phyloP scores from a whole-genome alignment of 2,888 invertebrate genomes.

The Hecatera dysodea region DNA sequence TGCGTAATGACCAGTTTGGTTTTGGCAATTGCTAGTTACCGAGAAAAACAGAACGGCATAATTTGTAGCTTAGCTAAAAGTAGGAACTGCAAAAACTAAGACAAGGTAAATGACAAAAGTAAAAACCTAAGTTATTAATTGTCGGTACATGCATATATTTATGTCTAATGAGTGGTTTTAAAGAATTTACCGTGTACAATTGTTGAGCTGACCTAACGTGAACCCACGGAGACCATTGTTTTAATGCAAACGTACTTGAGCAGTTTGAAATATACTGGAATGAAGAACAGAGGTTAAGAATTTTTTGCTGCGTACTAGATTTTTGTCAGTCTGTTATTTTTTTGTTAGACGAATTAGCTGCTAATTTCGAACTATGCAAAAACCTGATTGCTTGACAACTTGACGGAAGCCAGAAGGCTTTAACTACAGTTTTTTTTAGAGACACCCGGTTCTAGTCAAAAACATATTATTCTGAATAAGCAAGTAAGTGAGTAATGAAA shows the following conservation, averaged over 20 bases:
- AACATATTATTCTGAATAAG: background rate
- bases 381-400: background rate
- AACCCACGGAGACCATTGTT: slow-evolving; percentile 47
- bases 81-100: background rate
- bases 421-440: background rate
- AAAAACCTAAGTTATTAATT: background rate
- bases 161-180: slow-evolving; percentile 16
- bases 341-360: background rate
- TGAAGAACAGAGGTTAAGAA: background rate
- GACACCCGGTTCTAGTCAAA: background rate
- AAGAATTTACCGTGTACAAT: slow-evolving; percentile 10
- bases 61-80: background rate
- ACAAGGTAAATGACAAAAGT: background rate
- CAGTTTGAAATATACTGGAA: slow-evolving; percentile 6
- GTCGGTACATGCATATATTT: background rate
- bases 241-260: slow-evolving; percentile 31
- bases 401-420: background rate
- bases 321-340: background rate
- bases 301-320: background rate
- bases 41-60: background rate
- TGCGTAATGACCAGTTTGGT: background rate
- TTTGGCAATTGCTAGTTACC: background rate
- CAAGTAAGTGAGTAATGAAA: background rate
- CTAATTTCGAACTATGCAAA: background rate
- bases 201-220: slow-evolving; percentile 29